Evolutionary conservation across 2,797 vertebrate genomes (phyloP).

Genomic region (Odontamblyopus rebecca): DNA sequence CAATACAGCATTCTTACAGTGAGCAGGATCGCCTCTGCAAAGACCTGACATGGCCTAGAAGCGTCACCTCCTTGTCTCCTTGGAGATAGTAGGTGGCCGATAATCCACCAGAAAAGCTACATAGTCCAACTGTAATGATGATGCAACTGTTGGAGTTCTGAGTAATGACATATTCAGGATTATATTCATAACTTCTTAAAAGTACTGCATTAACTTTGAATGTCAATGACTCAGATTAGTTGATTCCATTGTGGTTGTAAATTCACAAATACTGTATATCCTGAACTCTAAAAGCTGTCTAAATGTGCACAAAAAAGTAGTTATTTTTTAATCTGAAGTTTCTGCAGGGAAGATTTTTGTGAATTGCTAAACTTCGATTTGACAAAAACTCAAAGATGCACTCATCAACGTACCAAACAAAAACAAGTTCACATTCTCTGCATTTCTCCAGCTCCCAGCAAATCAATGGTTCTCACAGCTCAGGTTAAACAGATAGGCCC

Average conservation of each 20-base stretch:
- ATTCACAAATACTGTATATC: neutral
- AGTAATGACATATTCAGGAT: too few species aligned
- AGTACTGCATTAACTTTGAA: too few species aligned
- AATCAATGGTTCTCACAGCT: slow-evolving; percentile 9
- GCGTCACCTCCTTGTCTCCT: neutral
- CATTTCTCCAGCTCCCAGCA: slow-evolving; percentile 9
- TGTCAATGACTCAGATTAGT: too few species aligned
- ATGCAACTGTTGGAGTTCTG: too few species aligned
- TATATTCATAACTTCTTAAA: too few species aligned
- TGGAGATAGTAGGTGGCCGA: too few species aligned
- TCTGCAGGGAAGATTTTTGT: slow-evolving; percentile 2
- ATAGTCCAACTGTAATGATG: too few species aligned
- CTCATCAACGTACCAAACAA: slow-evolving; percentile 2
- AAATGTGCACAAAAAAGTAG: slow-evolving; percentile 9
- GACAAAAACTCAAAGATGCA: slow-evolving; percentile 5
- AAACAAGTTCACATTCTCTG: slow-evolving; percentile 12
- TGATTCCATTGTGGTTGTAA: too few species aligned
- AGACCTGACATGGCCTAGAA: neutral
- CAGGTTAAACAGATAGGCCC: neutral
- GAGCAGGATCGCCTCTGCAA: too few species aligned
- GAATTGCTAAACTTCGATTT: slow-evolving; percentile 11
- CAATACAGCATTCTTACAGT: too few species aligned
- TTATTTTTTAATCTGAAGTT: slow-evolving; percentile 23
- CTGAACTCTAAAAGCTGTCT: slow-evolving; percentile 17
- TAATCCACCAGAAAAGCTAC: neutral